phyloP scores from a whole-genome alignment of 2,797 vertebrate species.

The Phrynocephalus vlangalii region DNA sequence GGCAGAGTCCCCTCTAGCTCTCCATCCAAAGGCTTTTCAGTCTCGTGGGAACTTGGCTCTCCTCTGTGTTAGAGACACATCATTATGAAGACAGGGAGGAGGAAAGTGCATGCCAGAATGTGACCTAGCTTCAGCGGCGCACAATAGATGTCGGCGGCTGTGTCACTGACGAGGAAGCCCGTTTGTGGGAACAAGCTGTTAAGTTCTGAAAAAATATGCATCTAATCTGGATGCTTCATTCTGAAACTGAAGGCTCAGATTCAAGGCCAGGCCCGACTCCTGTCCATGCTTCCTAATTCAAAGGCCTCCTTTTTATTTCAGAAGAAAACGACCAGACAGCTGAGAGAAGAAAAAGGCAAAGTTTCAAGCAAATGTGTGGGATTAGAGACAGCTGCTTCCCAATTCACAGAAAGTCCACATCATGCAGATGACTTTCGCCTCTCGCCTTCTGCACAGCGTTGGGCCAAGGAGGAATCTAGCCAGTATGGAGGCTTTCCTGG shows the following conservation, averaged over 20 bases:
- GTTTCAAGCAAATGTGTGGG: conserved; percentile 67
- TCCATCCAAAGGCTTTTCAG: conserved; percentile 19
- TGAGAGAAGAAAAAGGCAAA: conserved; percentile 70
- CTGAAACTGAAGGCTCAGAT: neutral
- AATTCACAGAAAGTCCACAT: conserved; percentile 41
- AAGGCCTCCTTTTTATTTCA: conserved; percentile 68
- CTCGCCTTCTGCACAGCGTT: conserved; percentile 61
- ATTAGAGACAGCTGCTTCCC: conserved; percentile 58
- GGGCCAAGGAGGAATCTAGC: conserved; percentile 66
- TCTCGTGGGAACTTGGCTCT: conserved; percentile 20
- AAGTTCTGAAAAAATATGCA: neutral
- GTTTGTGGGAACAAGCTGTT: neutral
- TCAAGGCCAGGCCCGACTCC: neutral
- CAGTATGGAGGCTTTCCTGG: conserved; percentile 81
- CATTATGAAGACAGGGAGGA: conserved; percentile 16
- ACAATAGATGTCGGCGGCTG: neutral
- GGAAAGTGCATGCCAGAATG: neutral
- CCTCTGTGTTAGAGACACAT: neutral
- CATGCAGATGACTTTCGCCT: conserved; percentile 57
- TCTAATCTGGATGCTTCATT: neutral
- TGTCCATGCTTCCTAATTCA: neutral
- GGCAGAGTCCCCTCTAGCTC: neutral
- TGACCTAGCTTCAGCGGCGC: neutral
- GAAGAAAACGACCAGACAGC: conserved; percentile 72
- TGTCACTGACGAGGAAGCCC: neutral